A percentile compares a stretch with the other conserved stretches of the same genome.
phyloP scores from a whole-genome alignment of 2,797 vertebrate genomes.

The Apogon hyalosoma region DNA sequence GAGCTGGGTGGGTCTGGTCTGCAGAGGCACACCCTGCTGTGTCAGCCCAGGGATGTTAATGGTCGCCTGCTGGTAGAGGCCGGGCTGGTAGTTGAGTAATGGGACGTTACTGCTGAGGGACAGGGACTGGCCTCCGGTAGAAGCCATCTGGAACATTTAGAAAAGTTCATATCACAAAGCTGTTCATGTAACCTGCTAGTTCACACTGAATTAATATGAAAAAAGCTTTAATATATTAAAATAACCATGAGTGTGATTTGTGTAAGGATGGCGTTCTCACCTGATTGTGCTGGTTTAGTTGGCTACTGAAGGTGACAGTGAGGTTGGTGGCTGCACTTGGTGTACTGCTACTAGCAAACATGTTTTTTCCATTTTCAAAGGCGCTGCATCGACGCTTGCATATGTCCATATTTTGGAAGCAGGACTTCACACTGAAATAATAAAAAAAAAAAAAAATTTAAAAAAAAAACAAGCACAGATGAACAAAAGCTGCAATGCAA shows the following conservation, averaged over 20 bases:
- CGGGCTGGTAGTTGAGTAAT: constrained; percentile 94
- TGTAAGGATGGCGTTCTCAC: constrained; percentile 60
- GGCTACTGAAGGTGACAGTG: constrained; percentile 98
- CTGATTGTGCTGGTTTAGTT: constrained; percentile 96
- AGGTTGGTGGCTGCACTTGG: constrained; percentile 95
- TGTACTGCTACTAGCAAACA: constrained; percentile 90
- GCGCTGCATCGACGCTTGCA: constrained; percentile 95
- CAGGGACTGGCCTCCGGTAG: constrained; percentile 93
- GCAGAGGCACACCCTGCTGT: constrained; percentile 93
- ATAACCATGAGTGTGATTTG: too few species aligned
- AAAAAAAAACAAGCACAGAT: not conserved
- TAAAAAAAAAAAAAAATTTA: accelerated
- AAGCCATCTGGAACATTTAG: constrained; percentile 86
- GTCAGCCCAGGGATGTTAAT: constrained; percentile 94
- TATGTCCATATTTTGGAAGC: constrained; percentile 99
- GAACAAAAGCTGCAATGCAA: not conserved
- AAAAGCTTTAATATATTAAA: too few species aligned
- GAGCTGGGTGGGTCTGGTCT: constrained; percentile 93
- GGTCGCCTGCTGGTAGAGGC: constrained; percentile 94
- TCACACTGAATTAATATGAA: not conserved
- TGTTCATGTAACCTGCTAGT: not conserved
- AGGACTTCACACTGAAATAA: constrained; percentile 91
- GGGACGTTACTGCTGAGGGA: constrained; percentile 96
- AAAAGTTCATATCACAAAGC: not conserved
- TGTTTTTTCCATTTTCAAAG: constrained; percentile 95